A percentile compares a stretch with the other conserved stretches of the same genome.
Evolutionary conservation across 2,888 invertebrate species (phyloP).

Genomic region (Itoplectis maculator): DNA sequence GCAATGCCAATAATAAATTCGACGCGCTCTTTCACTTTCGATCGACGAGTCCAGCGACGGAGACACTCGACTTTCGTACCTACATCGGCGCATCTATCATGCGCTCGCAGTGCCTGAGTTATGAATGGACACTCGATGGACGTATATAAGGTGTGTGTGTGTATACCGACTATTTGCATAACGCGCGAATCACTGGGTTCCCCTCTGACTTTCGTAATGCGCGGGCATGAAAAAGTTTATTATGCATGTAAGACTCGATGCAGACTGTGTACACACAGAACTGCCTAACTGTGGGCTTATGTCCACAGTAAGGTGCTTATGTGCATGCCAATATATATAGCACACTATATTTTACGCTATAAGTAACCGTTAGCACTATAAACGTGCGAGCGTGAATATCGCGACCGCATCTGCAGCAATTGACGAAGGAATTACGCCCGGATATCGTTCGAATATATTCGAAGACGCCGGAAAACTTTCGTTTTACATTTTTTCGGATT

Average conservation of each 20-base stretch:
- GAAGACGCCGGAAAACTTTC: constrained; percentile 40
- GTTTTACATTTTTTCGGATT: constrained; percentile 21
- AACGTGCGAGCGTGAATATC: neutral
- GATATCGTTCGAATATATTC: constrained; percentile 31
- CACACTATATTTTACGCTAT: no score
- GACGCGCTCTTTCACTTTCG: constrained; percentile 45
- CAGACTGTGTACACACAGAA: constrained; percentile 18
- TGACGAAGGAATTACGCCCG: constrained; percentile 34
- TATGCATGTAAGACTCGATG: constrained; percentile 61
- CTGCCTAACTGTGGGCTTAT: constrained; percentile 46
- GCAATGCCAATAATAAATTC: constrained; percentile 24
- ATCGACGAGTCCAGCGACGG: constrained; percentile 1
- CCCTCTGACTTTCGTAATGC: constrained; percentile 55
- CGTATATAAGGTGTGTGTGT: constrained; percentile 28
- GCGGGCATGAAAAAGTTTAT: constrained; percentile 49
- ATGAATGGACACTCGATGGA: constrained; percentile 53
- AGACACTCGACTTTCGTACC: constrained; percentile 12
- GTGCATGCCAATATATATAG: neutral
- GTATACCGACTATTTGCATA: constrained; percentile 58
- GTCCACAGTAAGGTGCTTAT: constrained; percentile 34
- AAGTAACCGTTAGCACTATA: neutral
- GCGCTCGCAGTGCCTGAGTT: constrained; percentile 11
- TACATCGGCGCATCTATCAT: constrained; percentile 3
- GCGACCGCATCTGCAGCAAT: constrained; percentile 21
- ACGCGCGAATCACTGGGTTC: constrained; percentile 49